Evolutionary conservation across 2,888 invertebrate species (phyloP).

Genomic region (Elmis aenea): DNA sequence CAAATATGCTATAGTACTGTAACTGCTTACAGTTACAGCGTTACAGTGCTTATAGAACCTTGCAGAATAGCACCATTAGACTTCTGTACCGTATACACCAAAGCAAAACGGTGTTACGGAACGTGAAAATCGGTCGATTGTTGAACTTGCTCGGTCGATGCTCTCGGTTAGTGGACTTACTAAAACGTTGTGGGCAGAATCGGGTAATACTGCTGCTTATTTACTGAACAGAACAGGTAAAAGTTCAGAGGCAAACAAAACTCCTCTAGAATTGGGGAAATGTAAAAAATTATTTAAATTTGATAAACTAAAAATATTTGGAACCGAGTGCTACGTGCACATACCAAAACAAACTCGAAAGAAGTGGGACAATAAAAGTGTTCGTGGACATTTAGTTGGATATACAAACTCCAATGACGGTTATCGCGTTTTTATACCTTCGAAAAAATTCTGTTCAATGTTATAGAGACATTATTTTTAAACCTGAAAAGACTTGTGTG

Average conservation of each 20-base stretch:
- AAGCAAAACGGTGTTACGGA: too few species aligned
- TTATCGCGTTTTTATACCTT: slow-evolving; percentile 11
- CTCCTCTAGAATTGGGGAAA: slow-evolving; percentile 21
- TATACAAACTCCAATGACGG: slow-evolving; percentile 15
- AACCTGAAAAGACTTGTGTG: slow-evolving; percentile 1
- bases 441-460: slow-evolving; percentile 1
- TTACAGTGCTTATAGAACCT: too few species aligned
- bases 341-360: slow-evolving; percentile 21
- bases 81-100: too few species aligned
- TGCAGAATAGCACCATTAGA: too few species aligned
- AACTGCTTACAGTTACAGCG: too few species aligned
- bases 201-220: slow-evolving; percentile 21
- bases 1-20: too few species aligned
- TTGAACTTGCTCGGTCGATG: slow-evolving; percentile 4
- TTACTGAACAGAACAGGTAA: slow-evolving; percentile 22
- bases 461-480: not conserved
- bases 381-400: slow-evolving; percentile 13
- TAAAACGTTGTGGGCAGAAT: slow-evolving; percentile 19
- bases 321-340: slow-evolving; percentile 22
- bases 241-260: slow-evolving; percentile 10
- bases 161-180: slow-evolving; percentile 1
- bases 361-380: slow-evolving; percentile 17
- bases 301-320: slow-evolving; percentile 20
- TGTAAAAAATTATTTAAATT: slow-evolving; percentile 10
- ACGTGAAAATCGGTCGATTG: slow-evolving; percentile 14